Evolutionary conservation across 2,888 invertebrate genomes (phyloP), one percentile per base, ranked within the genome.

Genomic region (Encarsia formosa): DNA sequence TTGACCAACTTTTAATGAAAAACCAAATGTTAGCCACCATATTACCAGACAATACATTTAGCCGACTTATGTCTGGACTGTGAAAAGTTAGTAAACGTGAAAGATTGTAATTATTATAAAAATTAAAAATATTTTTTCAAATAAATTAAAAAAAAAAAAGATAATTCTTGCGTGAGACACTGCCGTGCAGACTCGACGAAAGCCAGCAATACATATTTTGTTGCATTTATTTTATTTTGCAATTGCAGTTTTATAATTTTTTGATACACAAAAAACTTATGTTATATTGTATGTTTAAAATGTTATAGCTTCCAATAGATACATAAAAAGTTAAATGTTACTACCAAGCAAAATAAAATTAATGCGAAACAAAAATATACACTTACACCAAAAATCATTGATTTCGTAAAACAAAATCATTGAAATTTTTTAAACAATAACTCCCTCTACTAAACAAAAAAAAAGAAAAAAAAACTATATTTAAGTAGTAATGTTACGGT

Each of bases 21-120:
- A 45, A 70, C 70, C 70, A 61, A 38, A 61, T 66, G 70, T 71
- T 71, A 71, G 69, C 69, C 64, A 64, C 67, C 69, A 70, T 63
- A 66, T 66, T 57, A 69, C 66, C 69, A 68, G 65, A 69, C 67
- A 66, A 69, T 63, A 68, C 66, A 70, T 64, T 63, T 61, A 67
- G 68, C 65, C 65, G 58, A 61, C 56, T 52, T 38, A 56, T 56
- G 55, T 57, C 53, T 57, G 54, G 52, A 58, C 57, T 54, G 54
- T 54, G 54, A 49, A 53, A 56, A 61, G 62, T 62, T 63, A 63
- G 65, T 63, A 59, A 57, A 60, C 56, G 52, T 49, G 55, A 56
- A 38, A 40, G 51, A 31, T 31, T 31, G n/a, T n/a, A n/a, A n/a
- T n/a, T n/a, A n/a, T n/a, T n/a, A n/a, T n/a, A n/a, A n/a, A 49